Base-by-base conservation (phyloP, 1,140 invertebrate species). In the Drosophila micromelanica region DNA sequence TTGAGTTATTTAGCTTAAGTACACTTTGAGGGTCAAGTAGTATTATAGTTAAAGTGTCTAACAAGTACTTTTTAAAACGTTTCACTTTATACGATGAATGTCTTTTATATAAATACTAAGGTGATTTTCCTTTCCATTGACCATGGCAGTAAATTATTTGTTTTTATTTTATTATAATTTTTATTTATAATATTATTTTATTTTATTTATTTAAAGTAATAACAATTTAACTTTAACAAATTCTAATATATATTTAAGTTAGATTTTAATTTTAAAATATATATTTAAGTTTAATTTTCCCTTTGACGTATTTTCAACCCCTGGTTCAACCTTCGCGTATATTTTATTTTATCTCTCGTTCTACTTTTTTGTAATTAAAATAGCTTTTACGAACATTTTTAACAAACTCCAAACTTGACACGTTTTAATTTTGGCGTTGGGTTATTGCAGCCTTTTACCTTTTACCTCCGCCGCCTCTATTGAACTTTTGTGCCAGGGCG, bases 401-500 rank as follows among this genome's bases (percentile, higher is more conserved):
- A n/a, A 7, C 27, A 46, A 35, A 46, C 12, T n/a, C 3, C 5
- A 35, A 35, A 46, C 5, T 59, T 59, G 42, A 46, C 15, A 46
- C 8, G 13, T 46, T 20, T 46, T 37, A 37, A 60, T 57, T 65
- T 57, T 20, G 51, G 27, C 27, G 6, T 43, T 27, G n/a, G 40
- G 40, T 23, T 13, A 17, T n/a, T 45, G 40, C 9, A 30, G 1
- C n/a, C 35, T 8, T 15, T 23, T 54, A 38, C 23, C 7, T 54
- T 54, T 6, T 11, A 20, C 11, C 1, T 35, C 11, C 37, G 15
- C 12, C 7, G 20, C 40, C 30, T 15, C 60, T 61, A 76, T 73
- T 52, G 32, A 45, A 60, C 65, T 76, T 43, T 38, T 13, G 35
- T 48, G 68, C 73, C 20, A 2, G 30, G 7, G 43, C 46, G 23